Evolutionary conservation across 2,888 invertebrate species (phyloP).

Genomic region (Platycheirus rosarum): DNA sequence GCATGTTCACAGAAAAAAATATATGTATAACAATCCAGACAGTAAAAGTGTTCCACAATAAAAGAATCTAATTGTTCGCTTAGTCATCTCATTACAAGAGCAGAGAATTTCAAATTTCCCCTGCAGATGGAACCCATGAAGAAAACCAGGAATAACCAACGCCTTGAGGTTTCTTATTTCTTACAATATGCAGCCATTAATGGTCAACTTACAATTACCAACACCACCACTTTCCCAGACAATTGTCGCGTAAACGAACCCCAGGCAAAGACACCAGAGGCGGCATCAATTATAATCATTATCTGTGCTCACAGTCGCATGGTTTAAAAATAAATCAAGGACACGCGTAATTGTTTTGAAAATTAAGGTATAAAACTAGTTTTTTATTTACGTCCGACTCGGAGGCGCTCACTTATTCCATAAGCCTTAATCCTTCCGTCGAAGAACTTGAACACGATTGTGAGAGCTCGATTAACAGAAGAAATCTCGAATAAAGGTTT

Average conservation of each 20-base stretch:
- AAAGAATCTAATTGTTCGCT: conserved; percentile 65
- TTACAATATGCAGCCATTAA: conserved; percentile 8
- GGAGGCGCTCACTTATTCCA: conserved; percentile 26
- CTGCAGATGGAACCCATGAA: neutral
- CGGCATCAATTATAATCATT: conserved; percentile 54
- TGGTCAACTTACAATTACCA: conserved; percentile 25
- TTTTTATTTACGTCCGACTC: conserved; percentile 35
- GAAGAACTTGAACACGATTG: conserved; percentile 2
- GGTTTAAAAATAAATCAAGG: conserved; percentile 72
- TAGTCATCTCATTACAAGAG: conserved; percentile 59
- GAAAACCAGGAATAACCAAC: neutral
- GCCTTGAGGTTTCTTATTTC: conserved; percentile 33
- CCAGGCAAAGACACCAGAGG: neutral
- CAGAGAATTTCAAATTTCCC: conserved; percentile 39
- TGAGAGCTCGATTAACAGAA: neutral
- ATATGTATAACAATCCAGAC: neutral
- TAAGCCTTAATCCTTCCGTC: conserved; percentile 37
- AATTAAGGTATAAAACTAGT: conserved; percentile 62
- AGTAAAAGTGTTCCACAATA: conserved; percentile 61
- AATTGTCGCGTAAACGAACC: conserved; percentile 50
- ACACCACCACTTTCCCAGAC: conserved; percentile 42
- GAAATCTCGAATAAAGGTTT: conserved; percentile 36
- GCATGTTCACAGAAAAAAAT: neutral
- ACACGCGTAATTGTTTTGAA: conserved; percentile 68
- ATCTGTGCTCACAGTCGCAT: conserved; percentile 27